These are phyloP conservation scores for Lasioglossum malachurum DNA, from an alignment of 2,888 invertebrate species.

Conservation along the genomic window DNA sequence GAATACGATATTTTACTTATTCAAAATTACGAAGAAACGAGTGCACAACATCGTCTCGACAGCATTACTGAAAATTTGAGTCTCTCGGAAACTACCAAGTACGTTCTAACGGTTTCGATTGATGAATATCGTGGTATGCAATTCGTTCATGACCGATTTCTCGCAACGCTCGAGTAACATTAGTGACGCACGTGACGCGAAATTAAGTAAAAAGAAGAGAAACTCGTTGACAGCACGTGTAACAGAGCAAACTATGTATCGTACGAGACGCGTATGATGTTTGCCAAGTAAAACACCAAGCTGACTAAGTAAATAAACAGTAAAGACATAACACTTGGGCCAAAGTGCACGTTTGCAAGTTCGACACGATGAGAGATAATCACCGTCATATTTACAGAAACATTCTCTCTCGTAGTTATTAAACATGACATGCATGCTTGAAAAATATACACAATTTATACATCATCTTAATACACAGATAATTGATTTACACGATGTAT, in stretches of 20 bases:
- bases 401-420: not conserved
- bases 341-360: not conserved
- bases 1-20: not conserved
- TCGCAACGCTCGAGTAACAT: not conserved
- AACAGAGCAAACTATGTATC: not conserved
- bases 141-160: not conserved
- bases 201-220: not conserved
- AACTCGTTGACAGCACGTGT: slow-evolving; percentile 1
- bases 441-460: not conserved
- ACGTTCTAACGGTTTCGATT: not conserved
- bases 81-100: not conserved
- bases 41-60: not conserved
- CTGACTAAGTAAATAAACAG: not conserved
- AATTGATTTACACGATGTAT: not conserved
- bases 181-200: not conserved
- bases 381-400: not conserved
- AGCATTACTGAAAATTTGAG: not conserved
- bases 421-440: not conserved
- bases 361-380: not conserved
- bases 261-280: not conserved
- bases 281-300: slow-evolving; percentile 2
- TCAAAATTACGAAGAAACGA: not conserved
- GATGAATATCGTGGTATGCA: not conserved
- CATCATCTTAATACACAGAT: not conserved
- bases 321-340: not conserved